These are phyloP conservation scores for Spilogale gracilis DNA, from an alignment of 2,113 vertebrate species.

Conservation along the genomic window DNA sequence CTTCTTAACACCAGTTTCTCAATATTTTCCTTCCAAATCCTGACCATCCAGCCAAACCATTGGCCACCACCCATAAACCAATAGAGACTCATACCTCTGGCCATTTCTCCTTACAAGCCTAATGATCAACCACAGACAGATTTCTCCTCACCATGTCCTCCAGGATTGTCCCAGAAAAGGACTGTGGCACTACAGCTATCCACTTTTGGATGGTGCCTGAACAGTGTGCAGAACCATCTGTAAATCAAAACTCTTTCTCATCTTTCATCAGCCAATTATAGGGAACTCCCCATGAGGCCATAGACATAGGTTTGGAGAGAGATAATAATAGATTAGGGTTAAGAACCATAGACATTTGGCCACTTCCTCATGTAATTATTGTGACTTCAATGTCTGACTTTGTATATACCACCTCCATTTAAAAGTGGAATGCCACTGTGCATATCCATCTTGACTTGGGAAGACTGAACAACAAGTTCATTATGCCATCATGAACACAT, in stretches of 20 bases:
- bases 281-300: not conserved
- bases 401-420: not conserved
- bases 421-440: not conserved
- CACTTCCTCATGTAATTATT: not conserved
- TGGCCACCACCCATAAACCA: not conserved
- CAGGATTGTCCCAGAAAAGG: not conserved
- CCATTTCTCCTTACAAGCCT: not conserved
- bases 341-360: not conserved
- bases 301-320: not conserved
- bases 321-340: not conserved
- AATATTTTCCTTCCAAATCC: not conserved
- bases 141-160: not conserved
- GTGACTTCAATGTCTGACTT: not conserved
- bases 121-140: not conserved
- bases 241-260: not conserved
- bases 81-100: not conserved
- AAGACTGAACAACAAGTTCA: not conserved
- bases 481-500: not conserved
- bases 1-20: not conserved
- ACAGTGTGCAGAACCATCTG: not conserved
- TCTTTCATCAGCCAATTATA: not conserved
- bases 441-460: not conserved
- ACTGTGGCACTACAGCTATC: rapidly evolving
- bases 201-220: not conserved
- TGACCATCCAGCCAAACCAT: not conserved